These are phyloP conservation scores for Protonemura montana DNA, from an alignment of 2,888 invertebrate genomes.

Conservation along the genomic window DNA sequence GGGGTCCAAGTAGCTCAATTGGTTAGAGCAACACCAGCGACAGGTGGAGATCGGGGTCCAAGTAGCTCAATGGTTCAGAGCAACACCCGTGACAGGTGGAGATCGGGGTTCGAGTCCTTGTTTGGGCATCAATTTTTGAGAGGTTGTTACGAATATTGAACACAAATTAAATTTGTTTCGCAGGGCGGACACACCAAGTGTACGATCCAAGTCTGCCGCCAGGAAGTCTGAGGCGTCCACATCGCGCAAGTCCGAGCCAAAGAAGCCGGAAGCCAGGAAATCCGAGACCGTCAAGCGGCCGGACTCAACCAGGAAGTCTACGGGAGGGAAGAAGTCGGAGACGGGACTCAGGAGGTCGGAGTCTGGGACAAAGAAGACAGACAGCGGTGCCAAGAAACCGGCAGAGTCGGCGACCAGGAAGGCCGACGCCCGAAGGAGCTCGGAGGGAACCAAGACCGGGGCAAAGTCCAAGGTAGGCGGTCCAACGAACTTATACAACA, in stretches of 20 bases:
- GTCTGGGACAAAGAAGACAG: neutral
- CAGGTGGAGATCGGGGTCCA: too few species aligned
- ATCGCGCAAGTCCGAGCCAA: neutral
- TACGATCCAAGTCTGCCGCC: neutral
- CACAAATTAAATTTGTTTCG: neutral
- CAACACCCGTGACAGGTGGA: too few species aligned
- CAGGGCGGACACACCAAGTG: neutral
- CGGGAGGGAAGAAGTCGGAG: neutral
- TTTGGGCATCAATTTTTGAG: too few species aligned
- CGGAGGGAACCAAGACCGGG: neutral
- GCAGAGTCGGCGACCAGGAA: neutral
- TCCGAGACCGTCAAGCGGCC: neutral
- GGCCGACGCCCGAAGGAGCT: neutral
- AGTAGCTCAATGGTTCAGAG: too few species aligned
- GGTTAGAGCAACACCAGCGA: too few species aligned
- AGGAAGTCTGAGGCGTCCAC: neutral
- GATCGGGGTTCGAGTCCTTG: too few species aligned
- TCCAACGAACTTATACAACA: too few species aligned
- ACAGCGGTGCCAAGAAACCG: slow-evolving; percentile 12
- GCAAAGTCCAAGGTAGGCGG: neutral
- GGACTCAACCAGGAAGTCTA: neutral
- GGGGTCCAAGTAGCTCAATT: too few species aligned
- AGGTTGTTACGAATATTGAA: too few species aligned
- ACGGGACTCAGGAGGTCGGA: neutral
- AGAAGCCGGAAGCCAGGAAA: neutral